Base-by-base conservation (phyloP, 2,888 invertebrate species). In the Meteorus colon region DNA sequence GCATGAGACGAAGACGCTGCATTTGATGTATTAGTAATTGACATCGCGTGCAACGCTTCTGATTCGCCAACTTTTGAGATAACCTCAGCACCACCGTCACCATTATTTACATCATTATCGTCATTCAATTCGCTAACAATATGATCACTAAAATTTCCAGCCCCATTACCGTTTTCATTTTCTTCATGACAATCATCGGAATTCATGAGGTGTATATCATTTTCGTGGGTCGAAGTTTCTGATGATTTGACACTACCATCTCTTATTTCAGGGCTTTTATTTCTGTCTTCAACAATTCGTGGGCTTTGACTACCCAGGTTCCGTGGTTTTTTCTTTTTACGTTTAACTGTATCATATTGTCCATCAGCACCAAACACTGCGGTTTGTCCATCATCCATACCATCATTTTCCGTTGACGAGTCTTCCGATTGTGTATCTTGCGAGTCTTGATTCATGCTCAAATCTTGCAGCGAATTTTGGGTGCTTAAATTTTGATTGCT, bases 321-420 rank as follows among this genome's bases (percentile, higher is more conserved):
- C 60, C 91, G 90, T 0, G 91, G 92, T 86, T 96, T 96, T 82
- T 92, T 93, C 89, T 96, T 96, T 86, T 96, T 96, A 16, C 96
- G 91, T 87, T 97, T 97, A 1, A 95, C 94, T 0, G 95, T 95
- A 86, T 97, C 96, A 83, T 95, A 94, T 85, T 94, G 94, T 48
- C 94, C 93, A 81, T 96, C 96, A 4, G 92, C 93, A 82, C 95
- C 95, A 74, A 94, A 93, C 34, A 92, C 89, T 1, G 87, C 85
- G 0, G 82, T 85, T 48, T 80, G 94, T 4, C 81, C 81, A 4
- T 86, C 95, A 92, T 87, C 95, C 89, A 86, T 92, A 91, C 37
- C 93, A 86, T 95, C 96, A 0, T 95, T 95, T 86, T 96, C 96
- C 2, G 94, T 94, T 45, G 93, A 92, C 0, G 82, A 94, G 90